phyloP scores from a whole-genome alignment of 2,113 vertebrate genomes.

The Tragulus kanchil region DNA sequence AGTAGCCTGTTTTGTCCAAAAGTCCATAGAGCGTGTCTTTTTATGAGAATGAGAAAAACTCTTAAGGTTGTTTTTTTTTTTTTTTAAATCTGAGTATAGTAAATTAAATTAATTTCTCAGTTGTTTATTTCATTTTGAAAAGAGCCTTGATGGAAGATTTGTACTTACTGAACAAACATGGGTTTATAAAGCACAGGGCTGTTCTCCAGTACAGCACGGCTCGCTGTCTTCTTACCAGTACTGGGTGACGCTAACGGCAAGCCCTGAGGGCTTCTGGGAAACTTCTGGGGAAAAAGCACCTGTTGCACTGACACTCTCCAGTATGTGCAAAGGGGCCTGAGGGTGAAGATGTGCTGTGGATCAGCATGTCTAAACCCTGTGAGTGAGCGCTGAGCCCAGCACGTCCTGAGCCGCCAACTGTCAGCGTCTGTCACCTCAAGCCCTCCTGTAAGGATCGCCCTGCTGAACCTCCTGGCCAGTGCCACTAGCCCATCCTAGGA shows the following conservation, averaged over 20 bases:
- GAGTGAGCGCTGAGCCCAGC: rapidly evolving
- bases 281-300: neutral
- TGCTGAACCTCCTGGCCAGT: too few species aligned
- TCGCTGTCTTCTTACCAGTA: neutral
- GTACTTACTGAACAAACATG: neutral
- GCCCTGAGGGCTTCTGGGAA: neutral
- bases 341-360: neutral
- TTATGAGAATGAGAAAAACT: neutral
- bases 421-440: rapidly evolving
- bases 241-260: neutral
- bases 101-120: neutral
- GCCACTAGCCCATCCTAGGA: neutral
- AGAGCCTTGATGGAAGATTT: neutral
- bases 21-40: neutral
- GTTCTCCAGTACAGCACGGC: rapidly evolving
- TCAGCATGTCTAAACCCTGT: too few species aligned
- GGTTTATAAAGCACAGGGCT: neutral
- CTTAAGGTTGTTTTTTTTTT: neutral
- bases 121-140: neutral
- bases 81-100: neutral
- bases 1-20: neutral
- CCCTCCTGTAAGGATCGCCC: rapidly evolving
- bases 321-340: rapidly evolving
- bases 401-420: rapidly evolving
- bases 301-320: neutral